Evolutionary conservation across 2,113 vertebrate species (phyloP), one percentile per base, ranked within the genome.

Genomic region (Epinephelus lanceolatus): DNA sequence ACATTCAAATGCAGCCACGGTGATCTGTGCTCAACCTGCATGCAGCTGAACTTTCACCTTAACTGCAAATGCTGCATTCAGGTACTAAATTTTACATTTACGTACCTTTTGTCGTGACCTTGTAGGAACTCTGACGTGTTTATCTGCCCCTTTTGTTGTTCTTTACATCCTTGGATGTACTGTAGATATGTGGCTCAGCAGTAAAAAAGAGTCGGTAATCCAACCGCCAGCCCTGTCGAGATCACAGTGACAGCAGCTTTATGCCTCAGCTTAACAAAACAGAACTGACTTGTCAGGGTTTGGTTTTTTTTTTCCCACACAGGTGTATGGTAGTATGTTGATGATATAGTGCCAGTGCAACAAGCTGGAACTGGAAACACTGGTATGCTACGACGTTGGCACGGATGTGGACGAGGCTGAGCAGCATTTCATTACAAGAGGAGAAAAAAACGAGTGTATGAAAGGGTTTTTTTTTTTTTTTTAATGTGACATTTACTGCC

Each of bases 291-390:
- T 71, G 76, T 88, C 75, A 65, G 47, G n/a, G n/a, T 82, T 78
- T 18, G 52, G n/a, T n/a, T 30, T 67, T 66, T 9, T 52, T 52
- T 37, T 67, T 45, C 71, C 66, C 86, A 86, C 86, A 78, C 81
- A 86, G 77, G 77, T 79, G 78, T 56, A 76, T 70, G 30, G 73
- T 19, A 53, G 77, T 47, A 66, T 49, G 66, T 42, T 53, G 45
- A 3, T 57, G 67, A 70, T 25, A 49, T 25, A 49, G 10, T 71
- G 62, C 51, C 78, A 76, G 49, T 40, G 72, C 67, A 79, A 89
- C 93, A 81, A 82, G 91, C 74, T 85, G 59, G 71, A 89, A 92
- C 92, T 85, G 80, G 92, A 93, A 81, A 80, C 79, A 81, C 80
- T 75, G 80, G 87, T 91, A 85, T 83, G 86, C 69, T 78, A 84